Conservation (phyloP, 37 sponge, comb jelly and placozoan genomes). For the Theonella swinhoei region DNA sequence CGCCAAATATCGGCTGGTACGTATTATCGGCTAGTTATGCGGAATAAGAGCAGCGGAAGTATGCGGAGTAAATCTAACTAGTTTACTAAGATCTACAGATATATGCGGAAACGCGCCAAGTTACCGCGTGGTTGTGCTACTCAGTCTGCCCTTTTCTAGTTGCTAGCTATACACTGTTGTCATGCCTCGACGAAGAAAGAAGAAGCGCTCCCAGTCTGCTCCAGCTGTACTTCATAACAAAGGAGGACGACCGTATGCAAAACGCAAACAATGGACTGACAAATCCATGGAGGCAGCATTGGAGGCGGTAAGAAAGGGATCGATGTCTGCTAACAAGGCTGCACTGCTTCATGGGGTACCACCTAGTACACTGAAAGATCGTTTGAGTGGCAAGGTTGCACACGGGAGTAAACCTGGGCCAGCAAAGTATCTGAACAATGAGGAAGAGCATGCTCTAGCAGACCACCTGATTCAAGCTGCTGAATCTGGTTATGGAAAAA, state of each 20-base stretch:
- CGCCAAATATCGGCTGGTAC: conserved; percentile 4
- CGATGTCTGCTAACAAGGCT: background rate
- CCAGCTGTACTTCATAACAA: background rate
- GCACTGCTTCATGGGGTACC: conserved; percentile 3
- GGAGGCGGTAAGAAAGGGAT: conserved; percentile 1
- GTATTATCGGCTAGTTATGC: conserved; percentile 7
- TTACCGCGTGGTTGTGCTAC: background rate
- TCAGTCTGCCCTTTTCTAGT: background rate
- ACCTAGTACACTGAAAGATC: conserved; percentile 9
- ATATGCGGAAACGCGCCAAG: conserved; percentile 1
- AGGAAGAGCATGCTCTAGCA: background rate
- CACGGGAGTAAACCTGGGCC: conserved; percentile 17
- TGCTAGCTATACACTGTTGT: background rate
- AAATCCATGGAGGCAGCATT: conserved; percentile 23
- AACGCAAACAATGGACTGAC: conserved; percentile 6
- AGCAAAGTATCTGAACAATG: background rate
- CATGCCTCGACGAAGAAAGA: background rate
- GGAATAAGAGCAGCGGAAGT: background rate
- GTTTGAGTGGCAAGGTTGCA: conserved; percentile 17
- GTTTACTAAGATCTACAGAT: no score
- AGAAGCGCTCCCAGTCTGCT: background rate
- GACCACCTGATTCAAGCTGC: conserved; percentile 16
- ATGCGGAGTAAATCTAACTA: no score
- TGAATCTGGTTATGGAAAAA: conserved; percentile 16
- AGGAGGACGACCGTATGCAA: background rate